Base-by-base conservation (phyloP, 2,888 invertebrate species). In the Parnassius orleans region DNA sequence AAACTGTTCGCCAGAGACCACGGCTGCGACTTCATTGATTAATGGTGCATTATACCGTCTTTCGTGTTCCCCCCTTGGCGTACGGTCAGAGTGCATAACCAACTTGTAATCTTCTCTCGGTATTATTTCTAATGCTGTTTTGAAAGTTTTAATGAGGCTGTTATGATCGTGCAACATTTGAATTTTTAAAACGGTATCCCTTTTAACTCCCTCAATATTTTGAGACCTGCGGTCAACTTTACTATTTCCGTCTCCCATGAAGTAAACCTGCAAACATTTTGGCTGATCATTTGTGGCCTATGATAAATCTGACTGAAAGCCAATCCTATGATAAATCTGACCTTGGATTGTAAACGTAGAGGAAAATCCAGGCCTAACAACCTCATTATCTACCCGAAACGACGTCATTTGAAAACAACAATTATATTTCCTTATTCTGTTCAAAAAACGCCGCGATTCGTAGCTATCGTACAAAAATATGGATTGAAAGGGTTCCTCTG, bases 81-180 rank as follows among this genome's bases (percentile, higher is more conserved):
- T 68, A 46, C 71, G 70, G 41, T 78, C 76, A 3, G 46, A 65
- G 57, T 72, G 67, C 1, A 77, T 78, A 0, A 77, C 73, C 9
- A 78, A 53, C 52, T 72, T 77, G 51, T 69, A 73, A 53, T 72
- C 53, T 15, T 78, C 74, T 9, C 11, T 50, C 7, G 73, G 69
- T 67, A 70, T 68, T 57, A 57, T 70, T 14, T 77, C 75, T 64
- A 72, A 50, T 7, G 74, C 72, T 7, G 68, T 75, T 73, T 77
- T 74, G 44, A 80, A 78, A 2, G 60, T 63, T n/a, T 70, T 67
- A 7, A 80, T 66, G 0, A 74, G 64, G 9, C 10, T 10, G 12
- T 46, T 10, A 46, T 46, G 46, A 12, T 46, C 10, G 12, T 11
- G 46, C 46, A 46, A 46, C 46, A 9, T 46, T 12, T 46, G n/a